These are phyloP conservation scores for Sebastes taczanowskii DNA, from an alignment of 2,797 vertebrate genomes.

Conservation along the genomic window DNA sequence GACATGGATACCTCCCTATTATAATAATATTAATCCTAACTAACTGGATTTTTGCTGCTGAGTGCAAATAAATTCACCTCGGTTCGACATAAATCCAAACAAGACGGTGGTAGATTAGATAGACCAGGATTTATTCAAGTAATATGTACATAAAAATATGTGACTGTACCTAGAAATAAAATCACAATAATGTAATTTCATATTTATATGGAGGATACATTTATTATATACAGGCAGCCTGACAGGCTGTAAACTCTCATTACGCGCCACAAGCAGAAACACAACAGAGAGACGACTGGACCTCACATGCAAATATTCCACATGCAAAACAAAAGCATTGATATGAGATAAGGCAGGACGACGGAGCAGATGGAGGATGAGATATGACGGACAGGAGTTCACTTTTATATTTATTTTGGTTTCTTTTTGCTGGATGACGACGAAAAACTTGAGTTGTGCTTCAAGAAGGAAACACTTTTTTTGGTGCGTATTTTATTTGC, in stretches of 20 bases:
- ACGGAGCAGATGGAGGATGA: background rate
- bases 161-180: background rate
- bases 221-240: no score
- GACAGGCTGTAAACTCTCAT: conserved; percentile 7
- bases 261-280: background rate
- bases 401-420: background rate
- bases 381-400: background rate
- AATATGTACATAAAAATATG: background rate
- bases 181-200: background rate
- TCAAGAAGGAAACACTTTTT: no score
- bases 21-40: background rate
- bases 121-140: background rate
- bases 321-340: conserved; percentile 8
- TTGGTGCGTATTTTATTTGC: no score
- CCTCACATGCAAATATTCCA: background rate
- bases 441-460: no score
- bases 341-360: conserved; percentile 14
- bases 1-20: no score
- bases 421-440: no score
- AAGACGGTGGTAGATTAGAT: background rate
- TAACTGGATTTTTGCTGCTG: background rate
- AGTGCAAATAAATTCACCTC: background rate
- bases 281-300: background rate
- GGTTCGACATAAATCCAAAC: background rate
- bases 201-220: background rate